phyloP scores from a whole-genome alignment of 2,888 invertebrate species.

The Eilema caniola region DNA sequence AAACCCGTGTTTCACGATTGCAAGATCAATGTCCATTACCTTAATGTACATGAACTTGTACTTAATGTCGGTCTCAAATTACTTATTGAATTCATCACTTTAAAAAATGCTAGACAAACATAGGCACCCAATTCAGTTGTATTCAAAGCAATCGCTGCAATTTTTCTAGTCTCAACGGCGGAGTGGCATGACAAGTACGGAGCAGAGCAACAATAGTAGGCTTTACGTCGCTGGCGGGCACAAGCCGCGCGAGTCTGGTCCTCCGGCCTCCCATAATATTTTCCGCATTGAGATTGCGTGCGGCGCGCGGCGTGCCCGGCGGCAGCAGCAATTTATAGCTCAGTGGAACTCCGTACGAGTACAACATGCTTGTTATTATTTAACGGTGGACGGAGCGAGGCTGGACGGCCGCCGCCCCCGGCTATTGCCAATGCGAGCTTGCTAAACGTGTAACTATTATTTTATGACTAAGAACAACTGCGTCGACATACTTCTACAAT shows the following conservation, averaged over 20 bases:
- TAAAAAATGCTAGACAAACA: background rate
- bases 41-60: too few relatives aligned
- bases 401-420: conserved; percentile 71
- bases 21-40: too few relatives aligned
- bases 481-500: conserved; percentile 26
- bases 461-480: conserved; percentile 59
- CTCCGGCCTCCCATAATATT: conserved; percentile 62
- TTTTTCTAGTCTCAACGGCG: conserved; percentile 29
- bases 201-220: conserved; percentile 67
- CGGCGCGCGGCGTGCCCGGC: conserved; percentile 82
- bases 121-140: conserved; percentile 8
- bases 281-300: conserved; percentile 86
- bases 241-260: conserved; percentile 52
- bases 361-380: conserved; percentile 79
- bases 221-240: conserved; percentile 63
- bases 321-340: conserved; percentile 84
- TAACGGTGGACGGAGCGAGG: conserved; percentile 69
- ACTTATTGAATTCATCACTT: background rate
- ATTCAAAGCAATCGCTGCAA: conserved; percentile 15
- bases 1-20: too few relatives aligned
- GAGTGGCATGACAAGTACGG: conserved; percentile 55
- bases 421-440: conserved; percentile 73
- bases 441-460: conserved; percentile 70
- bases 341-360: conserved; percentile 66
- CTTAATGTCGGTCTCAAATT: background rate